These are phyloP conservation scores for Kryptolebias marmoratus DNA, from an alignment of 2,113 vertebrate genomes.

Conservation along the genomic window DNA sequence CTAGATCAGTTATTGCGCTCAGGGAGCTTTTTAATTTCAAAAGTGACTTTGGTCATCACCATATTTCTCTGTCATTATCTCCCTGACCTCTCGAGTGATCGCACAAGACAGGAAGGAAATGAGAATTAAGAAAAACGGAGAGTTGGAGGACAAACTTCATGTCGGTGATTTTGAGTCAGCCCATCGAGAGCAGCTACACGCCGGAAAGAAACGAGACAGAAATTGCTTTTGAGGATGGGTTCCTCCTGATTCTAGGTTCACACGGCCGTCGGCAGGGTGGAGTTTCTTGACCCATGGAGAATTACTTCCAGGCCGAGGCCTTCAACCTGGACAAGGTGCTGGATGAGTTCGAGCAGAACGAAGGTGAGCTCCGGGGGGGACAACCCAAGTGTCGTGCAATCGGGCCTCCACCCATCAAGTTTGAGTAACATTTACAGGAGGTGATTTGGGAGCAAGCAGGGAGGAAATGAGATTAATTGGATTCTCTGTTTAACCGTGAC, in stretches of 20 bases:
- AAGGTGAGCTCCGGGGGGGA: slow-evolving; percentile 84
- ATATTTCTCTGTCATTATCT: neutral
- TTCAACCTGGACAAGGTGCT: slow-evolving; percentile 99
- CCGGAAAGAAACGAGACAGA: neutral
- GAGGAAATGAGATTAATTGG: slow-evolving; percentile 64
- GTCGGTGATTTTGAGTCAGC: slow-evolving; percentile 9
- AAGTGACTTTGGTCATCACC: neutral
- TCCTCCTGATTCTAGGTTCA: slow-evolving; percentile 80
- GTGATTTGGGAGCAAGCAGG: slow-evolving; percentile 42
- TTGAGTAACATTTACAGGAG: slow-evolving; percentile 38
- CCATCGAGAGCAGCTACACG: neutral
- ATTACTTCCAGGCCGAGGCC: slow-evolving; percentile 99
- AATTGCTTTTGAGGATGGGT: neutral
- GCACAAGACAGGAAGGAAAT: slow-evolving; percentile 7
- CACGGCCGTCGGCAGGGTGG: slow-evolving; percentile 82
- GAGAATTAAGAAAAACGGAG: slow-evolving; percentile 1
- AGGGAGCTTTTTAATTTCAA: slow-evolving; percentile 14
- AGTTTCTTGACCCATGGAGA: slow-evolving; percentile 97
- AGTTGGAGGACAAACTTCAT: slow-evolving; percentile 7
- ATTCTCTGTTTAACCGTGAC: slow-evolving; percentile 53
- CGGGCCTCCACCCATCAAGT: slow-evolving; percentile 2
- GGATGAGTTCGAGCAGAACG: slow-evolving; percentile 99
- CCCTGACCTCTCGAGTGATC: neutral
- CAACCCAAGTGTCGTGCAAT: slow-evolving; percentile 13
- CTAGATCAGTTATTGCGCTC: slow-evolving; percentile 9